Percentiles rank a stretch among this genome's conserved stretches.
These are phyloP conservation scores for Calypte anna DNA, from an alignment of 2,113 vertebrate genomes.

Conservation along the genomic window DNA sequence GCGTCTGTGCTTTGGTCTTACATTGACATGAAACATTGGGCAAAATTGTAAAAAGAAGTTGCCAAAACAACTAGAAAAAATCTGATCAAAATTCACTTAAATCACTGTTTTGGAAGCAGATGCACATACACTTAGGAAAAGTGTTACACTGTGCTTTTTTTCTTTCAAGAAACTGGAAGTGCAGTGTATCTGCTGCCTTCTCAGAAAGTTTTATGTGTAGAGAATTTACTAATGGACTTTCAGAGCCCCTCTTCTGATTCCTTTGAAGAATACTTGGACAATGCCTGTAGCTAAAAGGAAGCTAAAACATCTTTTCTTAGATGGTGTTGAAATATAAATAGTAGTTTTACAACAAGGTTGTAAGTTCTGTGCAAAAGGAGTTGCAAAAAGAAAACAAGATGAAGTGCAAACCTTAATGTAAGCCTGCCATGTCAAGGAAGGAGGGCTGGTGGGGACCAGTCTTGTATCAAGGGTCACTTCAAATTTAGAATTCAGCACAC, in stretches of 20 bases:
- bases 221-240: conserved; percentile 39
- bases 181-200: neutral
- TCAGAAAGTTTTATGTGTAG: neutral
- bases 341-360: conserved; percentile 19
- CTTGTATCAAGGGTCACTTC: conserved; percentile 11
- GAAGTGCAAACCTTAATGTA: neutral
- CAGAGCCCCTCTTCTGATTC: conserved; percentile 2
- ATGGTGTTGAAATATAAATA: neutral
- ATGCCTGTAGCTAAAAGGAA: neutral
- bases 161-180: conserved; percentile 9
- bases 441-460: neutral
- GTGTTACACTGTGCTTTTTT: neutral
- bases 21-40: neutral
- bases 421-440: fast-evolving
- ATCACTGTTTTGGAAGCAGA: neutral
- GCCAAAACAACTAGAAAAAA: neutral
- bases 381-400: neutral
- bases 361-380: neutral
- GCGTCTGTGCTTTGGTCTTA: neutral
- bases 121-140: conserved; percentile 24
- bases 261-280: neutral
- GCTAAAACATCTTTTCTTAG: conserved; percentile 20
- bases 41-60: neutral
- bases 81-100: neutral
- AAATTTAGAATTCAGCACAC: conserved; percentile 38